Evolutionary conservation across 37 sponge, comb jelly and placozoan species (phyloP), one percentile per base, ranked within the genome.

Genomic region (Tethya wilhelma): DNA sequence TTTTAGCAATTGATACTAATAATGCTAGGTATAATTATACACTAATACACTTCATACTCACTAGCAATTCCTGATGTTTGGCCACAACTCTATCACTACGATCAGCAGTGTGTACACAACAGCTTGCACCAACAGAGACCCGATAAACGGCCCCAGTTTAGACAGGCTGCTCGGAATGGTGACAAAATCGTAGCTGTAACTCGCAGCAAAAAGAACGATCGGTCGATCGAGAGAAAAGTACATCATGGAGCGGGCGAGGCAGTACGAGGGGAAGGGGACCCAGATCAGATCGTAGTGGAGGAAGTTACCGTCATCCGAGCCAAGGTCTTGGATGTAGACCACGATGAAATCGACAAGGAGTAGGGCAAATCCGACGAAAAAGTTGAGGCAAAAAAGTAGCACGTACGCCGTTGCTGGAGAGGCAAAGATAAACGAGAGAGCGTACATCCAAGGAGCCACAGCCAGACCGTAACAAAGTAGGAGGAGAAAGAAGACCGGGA

Each of bases 391-490:
- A 68, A 87, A 86, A 69, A 93, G 84, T 65, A 94, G 56, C n/a
- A 93, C 79, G 57, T 89, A 94, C 42, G 94, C 92, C 0, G 89
- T 87, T 70, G 92, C 67, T 4, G 94, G 88, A 20, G 96, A 97
- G 53, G 67, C 5, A 84, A 98, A 98, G 71, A 84, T 22, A 32
- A 93, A 87, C 38, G 92, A 89, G 59, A 87, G 30, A 30, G 88
- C 60, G 78, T 98, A 96, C 84, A 98, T 80, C 94, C 93, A 89
- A 0, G 99, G 96, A 14, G 89, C 93, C 26, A 89, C 78, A 39
- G 91, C 82, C 19, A 81, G 25, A 1, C 96, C 99, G 42, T 93
- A 98, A 32, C 74, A 83, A 38, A 98, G 0, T 44, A 90, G 69
- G 9, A 86, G 53, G 12, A 93, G 72, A 11, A 90, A 36, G 36